These are phyloP conservation scores for Torymus tubicola DNA, from an alignment of 2,888 invertebrate genomes.

Conservation along the genomic window DNA sequence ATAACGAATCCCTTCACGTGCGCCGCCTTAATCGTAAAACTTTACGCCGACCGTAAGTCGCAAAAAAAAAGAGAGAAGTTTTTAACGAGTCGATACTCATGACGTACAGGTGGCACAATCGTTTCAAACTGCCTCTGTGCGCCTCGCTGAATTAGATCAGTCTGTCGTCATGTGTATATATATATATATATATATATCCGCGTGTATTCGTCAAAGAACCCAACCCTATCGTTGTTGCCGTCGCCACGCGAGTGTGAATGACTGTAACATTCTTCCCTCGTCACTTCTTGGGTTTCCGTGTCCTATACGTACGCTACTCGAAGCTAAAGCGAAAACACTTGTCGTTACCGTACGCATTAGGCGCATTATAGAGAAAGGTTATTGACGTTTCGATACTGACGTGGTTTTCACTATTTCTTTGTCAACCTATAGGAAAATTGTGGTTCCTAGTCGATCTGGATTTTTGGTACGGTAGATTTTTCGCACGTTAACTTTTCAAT, in stretches of 20 bases:
- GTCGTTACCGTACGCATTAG: too few relatives aligned
- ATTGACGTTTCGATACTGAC: neutral
- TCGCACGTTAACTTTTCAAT: too few relatives aligned
- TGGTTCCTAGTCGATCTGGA: too few relatives aligned
- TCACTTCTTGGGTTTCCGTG: constrained; percentile 17
- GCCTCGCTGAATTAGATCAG: constrained; percentile 1
- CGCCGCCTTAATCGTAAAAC: constrained; percentile 7
- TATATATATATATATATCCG: neutral
- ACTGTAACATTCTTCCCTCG: constrained; percentile 6
- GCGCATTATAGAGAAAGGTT: neutral
- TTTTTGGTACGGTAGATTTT: too few relatives aligned
- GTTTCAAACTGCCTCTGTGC: neutral
- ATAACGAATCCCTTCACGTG: too few relatives aligned
- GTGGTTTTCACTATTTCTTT: too few relatives aligned
- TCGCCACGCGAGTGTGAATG: neutral
- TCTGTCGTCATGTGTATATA: too few relatives aligned
- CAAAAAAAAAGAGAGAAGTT: too few relatives aligned
- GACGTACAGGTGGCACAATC: too few relatives aligned
- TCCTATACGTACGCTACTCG: neutral
- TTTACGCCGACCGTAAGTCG: neutral
- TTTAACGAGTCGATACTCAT: neutral
- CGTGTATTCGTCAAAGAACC: too few relatives aligned
- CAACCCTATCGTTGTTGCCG: neutral
- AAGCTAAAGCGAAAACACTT: constrained; percentile 21
- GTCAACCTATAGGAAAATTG: too few relatives aligned